Evolutionary conservation across 2,113 vertebrate genomes (phyloP).

Genomic region (Uria lomvia): DNA sequence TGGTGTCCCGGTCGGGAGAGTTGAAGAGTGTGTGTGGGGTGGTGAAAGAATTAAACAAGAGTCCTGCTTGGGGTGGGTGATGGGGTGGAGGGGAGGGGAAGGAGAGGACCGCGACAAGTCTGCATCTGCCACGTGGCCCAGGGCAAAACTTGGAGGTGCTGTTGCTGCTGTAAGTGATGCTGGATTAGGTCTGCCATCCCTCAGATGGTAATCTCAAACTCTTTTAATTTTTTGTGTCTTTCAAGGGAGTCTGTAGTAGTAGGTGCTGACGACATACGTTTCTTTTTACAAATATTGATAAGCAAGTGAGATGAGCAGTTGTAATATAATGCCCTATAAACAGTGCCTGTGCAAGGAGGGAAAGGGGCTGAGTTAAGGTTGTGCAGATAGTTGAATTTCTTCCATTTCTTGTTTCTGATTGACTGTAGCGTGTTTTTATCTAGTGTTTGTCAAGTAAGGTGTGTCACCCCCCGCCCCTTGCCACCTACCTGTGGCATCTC

Average conservation of each 20-base stretch:
- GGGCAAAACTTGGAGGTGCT: not conserved
- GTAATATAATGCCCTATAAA: not conserved
- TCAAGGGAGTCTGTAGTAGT: not conserved
- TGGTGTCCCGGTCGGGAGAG: fast-evolving
- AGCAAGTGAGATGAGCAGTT: not conserved
- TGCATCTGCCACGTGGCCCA: too few relatives aligned
- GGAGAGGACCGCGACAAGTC: too few relatives aligned
- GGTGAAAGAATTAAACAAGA: not conserved
- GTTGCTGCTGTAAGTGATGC: not conserved
- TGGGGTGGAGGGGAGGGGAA: not conserved
- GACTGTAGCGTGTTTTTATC: not conserved
- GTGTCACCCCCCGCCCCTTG: fast-evolving
- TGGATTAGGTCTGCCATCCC: not conserved
- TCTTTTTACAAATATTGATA: not conserved
- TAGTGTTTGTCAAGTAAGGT: not conserved
- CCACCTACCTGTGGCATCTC: too few relatives aligned
- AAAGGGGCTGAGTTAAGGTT: not conserved
- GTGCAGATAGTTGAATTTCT: not conserved
- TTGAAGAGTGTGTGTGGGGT: not conserved
- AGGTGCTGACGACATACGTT: not conserved
- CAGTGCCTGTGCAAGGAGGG: not conserved
- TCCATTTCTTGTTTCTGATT: not conserved
- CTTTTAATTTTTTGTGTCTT: not conserved
- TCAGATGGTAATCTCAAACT: not conserved
- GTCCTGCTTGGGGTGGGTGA: not conserved